phyloP scores from a whole-genome alignment of 2,113 vertebrate species.

The Gambusia affinis region DNA sequence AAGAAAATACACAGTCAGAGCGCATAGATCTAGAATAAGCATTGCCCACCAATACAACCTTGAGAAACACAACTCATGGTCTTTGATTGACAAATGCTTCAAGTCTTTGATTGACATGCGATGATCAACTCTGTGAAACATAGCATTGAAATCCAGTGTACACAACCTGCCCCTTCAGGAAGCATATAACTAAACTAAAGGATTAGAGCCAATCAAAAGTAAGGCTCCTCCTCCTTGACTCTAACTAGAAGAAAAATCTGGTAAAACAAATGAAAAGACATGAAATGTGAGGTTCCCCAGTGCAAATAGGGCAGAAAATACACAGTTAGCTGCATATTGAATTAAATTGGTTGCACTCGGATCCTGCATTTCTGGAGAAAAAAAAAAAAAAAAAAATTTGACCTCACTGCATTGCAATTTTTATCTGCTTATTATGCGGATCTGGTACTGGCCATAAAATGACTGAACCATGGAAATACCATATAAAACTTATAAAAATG shows the following conservation, averaged over 20 bases:
- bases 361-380: constrained; percentile 1
- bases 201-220: background rate
- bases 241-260: background rate
- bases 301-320: background rate
- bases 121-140: too few relatives aligned
- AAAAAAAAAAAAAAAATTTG: background rate
- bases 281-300: background rate
- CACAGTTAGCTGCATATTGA: background rate
- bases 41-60: too few relatives aligned
- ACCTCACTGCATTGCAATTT: background rate
- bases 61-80: too few relatives aligned
- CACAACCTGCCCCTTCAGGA: too few relatives aligned
- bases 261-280: background rate
- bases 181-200: background rate
- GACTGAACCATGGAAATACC: constrained; percentile 24
- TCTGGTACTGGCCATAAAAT: constrained; percentile 7
- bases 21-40: too few relatives aligned
- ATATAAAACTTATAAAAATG: constrained; percentile 14
- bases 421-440: constrained; percentile 6
- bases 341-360: background rate
- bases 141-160: too few relatives aligned
- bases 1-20: too few relatives aligned
- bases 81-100: too few relatives aligned
- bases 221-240: background rate
- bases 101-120: too few relatives aligned